Percentiles rank a stretch among this genome's conserved stretches.
phyloP scores from a whole-genome alignment of 2,888 invertebrate species.

The Ichneumon xanthorius region DNA sequence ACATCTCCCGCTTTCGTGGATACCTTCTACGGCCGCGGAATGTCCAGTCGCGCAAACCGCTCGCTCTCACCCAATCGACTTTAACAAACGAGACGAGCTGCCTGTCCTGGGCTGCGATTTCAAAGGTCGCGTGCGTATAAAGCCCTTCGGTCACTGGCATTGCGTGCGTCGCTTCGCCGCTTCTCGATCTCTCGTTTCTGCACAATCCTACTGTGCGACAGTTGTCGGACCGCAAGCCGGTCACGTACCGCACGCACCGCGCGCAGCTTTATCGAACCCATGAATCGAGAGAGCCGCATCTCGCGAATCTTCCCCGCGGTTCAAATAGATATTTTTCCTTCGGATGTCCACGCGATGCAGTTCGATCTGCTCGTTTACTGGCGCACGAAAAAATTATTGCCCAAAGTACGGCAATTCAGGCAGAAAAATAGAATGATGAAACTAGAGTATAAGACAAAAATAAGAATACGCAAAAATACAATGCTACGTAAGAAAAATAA shows the following conservation, averaged over 20 bases:
- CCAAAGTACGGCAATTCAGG: too few species aligned
- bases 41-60: conserved; percentile 7
- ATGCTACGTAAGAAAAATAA: too few species aligned
- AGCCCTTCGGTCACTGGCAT: conserved; percentile 15
- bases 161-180: neutral
- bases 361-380: too few species aligned
- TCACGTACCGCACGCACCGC: conserved; percentile 23
- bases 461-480: too few species aligned
- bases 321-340: neutral
- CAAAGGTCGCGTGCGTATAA: conserved; percentile 38
- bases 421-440: too few species aligned
- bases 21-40: conserved; percentile 39
- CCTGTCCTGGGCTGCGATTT: conserved; percentile 36
- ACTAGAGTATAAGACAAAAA: too few species aligned
- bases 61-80: conserved; percentile 34
- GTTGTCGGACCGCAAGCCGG: conserved; percentile 19
- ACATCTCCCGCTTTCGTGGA: conserved; percentile 12
- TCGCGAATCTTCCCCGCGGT: neutral
- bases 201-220: neutral
- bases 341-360: neutral
- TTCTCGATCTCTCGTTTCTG: conserved; percentile 3
- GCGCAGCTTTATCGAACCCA: conserved; percentile 14
- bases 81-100: conserved; percentile 50
- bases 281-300: conserved; percentile 2
- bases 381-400: too few species aligned